Percentiles rank a stretch among this genome's conserved stretches.
Conservation (phyloP, 2,113 vertebrate genomes). For the Narcine bancroftii region DNA sequence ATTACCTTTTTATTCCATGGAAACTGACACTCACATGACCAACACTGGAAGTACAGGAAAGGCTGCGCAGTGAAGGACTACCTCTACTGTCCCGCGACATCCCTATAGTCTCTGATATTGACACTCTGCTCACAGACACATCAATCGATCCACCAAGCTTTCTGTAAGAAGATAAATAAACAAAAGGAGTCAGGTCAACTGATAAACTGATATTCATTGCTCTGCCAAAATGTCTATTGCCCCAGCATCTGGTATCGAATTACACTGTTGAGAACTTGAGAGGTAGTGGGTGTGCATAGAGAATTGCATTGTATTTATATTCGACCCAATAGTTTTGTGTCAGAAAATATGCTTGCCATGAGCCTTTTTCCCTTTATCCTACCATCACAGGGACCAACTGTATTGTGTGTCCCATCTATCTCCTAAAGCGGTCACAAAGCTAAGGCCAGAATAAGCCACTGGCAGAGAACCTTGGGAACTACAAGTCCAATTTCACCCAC, state of each 20-base stretch:
- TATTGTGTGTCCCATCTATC: not conserved
- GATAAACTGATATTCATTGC: not conserved
- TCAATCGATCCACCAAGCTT: not conserved
- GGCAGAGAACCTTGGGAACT: no score
- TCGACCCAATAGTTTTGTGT: not conserved
- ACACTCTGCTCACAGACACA: not conserved
- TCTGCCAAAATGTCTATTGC: not conserved
- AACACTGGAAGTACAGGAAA: not conserved
- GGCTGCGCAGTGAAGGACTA: not conserved
- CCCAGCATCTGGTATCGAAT: not conserved
- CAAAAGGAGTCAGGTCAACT: not conserved
- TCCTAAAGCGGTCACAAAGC: not conserved
- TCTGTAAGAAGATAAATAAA: not conserved
- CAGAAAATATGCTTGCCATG: not conserved
- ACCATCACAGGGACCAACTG: not conserved
- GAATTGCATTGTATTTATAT: not conserved
- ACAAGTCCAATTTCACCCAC: not conserved
- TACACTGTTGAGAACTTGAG: not conserved
- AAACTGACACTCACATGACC: not conserved
- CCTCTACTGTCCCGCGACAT: constrained; percentile 1
- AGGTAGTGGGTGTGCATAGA: no score
- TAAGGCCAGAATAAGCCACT: not conserved
- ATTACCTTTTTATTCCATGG: not conserved
- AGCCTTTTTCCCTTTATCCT: not conserved
- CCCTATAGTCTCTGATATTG: not conserved